phyloP scores from a whole-genome alignment of 2,888 invertebrate genomes.

The Maniola hyperantus region DNA sequence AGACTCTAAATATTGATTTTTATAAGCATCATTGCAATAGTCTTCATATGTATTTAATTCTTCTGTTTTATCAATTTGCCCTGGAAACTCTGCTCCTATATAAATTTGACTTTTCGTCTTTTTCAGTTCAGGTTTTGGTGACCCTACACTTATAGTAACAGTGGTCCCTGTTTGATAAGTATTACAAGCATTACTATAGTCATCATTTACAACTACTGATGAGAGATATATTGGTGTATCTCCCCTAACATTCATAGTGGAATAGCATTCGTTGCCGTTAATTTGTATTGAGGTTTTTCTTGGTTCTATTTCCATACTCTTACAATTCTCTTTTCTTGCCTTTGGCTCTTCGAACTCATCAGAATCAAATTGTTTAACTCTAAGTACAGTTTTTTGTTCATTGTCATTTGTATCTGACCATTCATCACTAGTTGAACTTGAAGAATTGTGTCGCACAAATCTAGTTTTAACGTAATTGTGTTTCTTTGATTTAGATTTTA shows the following conservation, averaged over 20 bases:
- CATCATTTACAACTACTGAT: conserved; percentile 87
- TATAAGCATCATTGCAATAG: conserved; percentile 59
- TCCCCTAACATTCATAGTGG: conserved; percentile 87
- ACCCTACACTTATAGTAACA: conserved; percentile 84
- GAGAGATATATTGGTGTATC: conserved; percentile 88
- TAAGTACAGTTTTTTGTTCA: conserved; percentile 72
- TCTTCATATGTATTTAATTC: conserved; percentile 73
- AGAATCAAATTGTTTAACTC: conserved; percentile 76
- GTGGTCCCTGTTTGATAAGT: conserved; percentile 82
- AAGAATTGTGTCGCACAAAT: conserved; percentile 72
- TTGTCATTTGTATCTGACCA: conserved; percentile 77
- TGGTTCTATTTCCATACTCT: conserved; percentile 64
- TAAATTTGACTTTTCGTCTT: conserved; percentile 80
- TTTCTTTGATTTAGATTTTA: conserved; percentile 70
- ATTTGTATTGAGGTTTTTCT: conserved; percentile 88
- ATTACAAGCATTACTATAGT: conserved; percentile 67
- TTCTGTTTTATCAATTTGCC: conserved; percentile 50
- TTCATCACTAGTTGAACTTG: conserved; percentile 78
- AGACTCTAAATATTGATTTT: conserved; percentile 42
- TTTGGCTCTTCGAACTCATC: conserved; percentile 69
- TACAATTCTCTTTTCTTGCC: conserved; percentile 49
- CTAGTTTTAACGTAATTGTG: conserved; percentile 79
- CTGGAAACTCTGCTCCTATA: conserved; percentile 69
- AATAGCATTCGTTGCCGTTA: conserved; percentile 88
- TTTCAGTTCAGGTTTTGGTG: conserved; percentile 70